These are phyloP conservation scores for Brassicogethes aeneus DNA, from an alignment of 2,888 invertebrate species.

Conservation along the genomic window DNA sequence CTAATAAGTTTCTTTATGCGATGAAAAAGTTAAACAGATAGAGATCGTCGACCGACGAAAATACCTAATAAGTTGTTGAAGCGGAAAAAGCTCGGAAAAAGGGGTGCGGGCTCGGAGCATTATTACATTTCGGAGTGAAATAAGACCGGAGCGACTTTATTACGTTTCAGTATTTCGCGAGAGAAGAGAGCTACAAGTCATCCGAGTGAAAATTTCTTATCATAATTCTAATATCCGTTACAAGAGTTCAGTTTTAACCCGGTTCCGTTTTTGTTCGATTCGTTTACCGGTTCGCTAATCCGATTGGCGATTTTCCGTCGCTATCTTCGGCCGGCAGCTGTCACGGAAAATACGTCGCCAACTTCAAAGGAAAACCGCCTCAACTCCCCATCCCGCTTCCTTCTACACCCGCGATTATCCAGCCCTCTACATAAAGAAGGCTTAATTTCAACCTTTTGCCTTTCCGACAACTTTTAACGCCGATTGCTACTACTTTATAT, in stretches of 20 bases:
- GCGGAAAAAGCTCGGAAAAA: too few species aligned
- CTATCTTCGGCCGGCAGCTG: conserved; percentile 24
- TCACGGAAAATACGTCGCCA: conserved; percentile 11
- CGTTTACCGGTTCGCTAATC: conserved; percentile 30
- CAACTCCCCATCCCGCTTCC: too few species aligned
- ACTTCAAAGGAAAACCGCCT: neutral
- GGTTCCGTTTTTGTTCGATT: conserved; percentile 28
- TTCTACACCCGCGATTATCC: too few species aligned
- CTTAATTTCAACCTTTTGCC: conserved; percentile 13
- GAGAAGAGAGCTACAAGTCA: neutral
- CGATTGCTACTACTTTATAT: neutral
- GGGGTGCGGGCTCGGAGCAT: too few species aligned
- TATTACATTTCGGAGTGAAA: neutral
- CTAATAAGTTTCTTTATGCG: too few species aligned
- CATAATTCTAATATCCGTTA: conserved; percentile 28
- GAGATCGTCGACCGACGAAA: too few species aligned
- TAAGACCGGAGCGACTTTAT: neutral
- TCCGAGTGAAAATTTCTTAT: conserved; percentile 8
- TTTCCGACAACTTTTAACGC: neutral
- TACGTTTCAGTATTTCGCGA: too few species aligned
- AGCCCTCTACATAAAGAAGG: conserved; percentile 12
- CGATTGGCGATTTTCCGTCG: conserved; percentile 21
- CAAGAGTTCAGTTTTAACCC: conserved; percentile 24
- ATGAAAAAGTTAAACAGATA: too few species aligned
- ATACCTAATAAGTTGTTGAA: too few species aligned